phyloP scores from a whole-genome alignment of 2,888 invertebrate genomes.

The Gryllus longicercus region DNA sequence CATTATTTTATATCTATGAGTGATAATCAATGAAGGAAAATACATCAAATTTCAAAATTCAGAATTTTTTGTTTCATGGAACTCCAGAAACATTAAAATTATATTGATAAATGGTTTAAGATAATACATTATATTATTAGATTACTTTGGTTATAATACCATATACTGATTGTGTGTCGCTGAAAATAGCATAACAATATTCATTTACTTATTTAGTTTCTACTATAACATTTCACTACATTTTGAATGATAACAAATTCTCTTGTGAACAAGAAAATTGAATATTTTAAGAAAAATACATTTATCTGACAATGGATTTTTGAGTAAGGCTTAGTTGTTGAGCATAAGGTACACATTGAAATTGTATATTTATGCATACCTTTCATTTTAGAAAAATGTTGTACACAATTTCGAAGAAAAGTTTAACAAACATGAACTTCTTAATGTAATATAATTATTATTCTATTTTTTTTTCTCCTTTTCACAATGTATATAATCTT shows the following conservation, averaged over 20 bases:
- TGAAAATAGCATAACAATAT: neutral
- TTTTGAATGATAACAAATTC: neutral
- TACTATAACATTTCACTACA: neutral
- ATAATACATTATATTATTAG: too few relatives aligned
- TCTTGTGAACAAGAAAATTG: neutral
- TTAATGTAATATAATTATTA: neutral
- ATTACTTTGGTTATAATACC: too few relatives aligned
- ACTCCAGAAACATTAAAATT: too few relatives aligned
- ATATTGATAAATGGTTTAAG: too few relatives aligned
- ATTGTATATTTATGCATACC: neutral
- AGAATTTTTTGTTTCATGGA: too few relatives aligned
- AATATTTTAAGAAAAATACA: neutral
- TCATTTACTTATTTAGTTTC: too few relatives aligned
- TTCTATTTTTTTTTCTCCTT: neutral
- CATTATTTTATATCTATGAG: too few relatives aligned
- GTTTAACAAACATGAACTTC: neutral
- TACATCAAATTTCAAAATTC: too few relatives aligned
- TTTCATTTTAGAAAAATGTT: neutral
- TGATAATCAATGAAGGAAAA: too few relatives aligned
- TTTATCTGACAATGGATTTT: neutral
- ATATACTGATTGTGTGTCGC: conserved; percentile 1
- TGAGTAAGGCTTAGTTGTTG: neutral
- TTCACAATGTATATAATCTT: neutral
- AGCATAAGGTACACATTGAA: neutral
- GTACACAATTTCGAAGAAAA: neutral